Evolutionary conservation across 1,140 invertebrate species (phyloP), one percentile per base, ranked within the genome.

Genomic region (Dryas iulia): DNA sequence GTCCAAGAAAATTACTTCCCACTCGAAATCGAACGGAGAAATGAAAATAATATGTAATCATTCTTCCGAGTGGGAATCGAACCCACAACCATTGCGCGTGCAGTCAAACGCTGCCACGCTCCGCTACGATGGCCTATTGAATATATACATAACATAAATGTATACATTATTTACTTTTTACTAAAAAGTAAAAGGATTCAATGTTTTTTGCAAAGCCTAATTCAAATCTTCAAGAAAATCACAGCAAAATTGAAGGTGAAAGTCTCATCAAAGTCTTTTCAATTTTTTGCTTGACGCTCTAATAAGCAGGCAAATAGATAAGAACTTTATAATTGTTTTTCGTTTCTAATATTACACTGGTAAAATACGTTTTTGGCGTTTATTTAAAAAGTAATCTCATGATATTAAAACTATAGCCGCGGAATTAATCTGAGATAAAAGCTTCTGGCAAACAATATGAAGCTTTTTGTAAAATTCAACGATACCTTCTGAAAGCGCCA

Each of bases 251-350:
- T 52, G 25, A 25, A 52, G 28, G 59, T 61, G 59, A 61, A 61
- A 61, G 59, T 61, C 33, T 61, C 39, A 61, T 61, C 39, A 61
- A 61, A 61, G 21, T 52, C 18, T 26, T 52, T 61, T 26, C 24
- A 52, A 61, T 14, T 18, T 52, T 52, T 26, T 52, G 18, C 24
- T 23, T 35, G 39, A 61, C 47, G 59, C 35, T 61, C 59, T 61
- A 61, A 52, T 61, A 35, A 60, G n/a, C 31, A 60, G 11, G 39
- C 58, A 60, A 60, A 60, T 47, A 61, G n/a, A 61, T 61, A 47
- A 47, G 6, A 47, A 47, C 18, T 8, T 21, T 21, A 21, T 61
- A 53, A 61, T 61, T 52, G n/a, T 61, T 26, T 61, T 52, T 61
- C 24, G 14, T 61, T 61, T 61, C 39, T 47, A 10, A 47, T 18